Base-by-base conservation (phyloP, 2,797 vertebrate species). In the Pipistrellus nathusii region DNA sequence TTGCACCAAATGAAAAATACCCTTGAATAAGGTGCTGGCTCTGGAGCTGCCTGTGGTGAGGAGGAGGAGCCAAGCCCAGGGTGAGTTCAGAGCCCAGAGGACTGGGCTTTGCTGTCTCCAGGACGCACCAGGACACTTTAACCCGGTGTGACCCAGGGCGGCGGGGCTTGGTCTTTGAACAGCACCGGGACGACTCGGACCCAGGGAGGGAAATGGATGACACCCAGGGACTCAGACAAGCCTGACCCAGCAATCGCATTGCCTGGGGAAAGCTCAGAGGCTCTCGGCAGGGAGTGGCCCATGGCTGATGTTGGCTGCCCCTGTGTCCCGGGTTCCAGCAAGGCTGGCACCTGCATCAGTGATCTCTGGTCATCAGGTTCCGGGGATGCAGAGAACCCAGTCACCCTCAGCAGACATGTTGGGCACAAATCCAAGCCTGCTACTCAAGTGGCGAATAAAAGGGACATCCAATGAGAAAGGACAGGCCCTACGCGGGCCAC, bases 1-100 rank as follows among this genome's bases (percentile, higher is more conserved):
- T 93, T 93, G 66, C 13, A 46, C 72, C 62, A 57, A 66, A 57
- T 88, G 94, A 91, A 87, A 90, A 93, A 64, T 62, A 71, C 46
- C 35, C n/a, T 71, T 53, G 72, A 71, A 69, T 30, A 9, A 44
- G 53, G 27, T 44, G 32, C 21, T 78, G 27, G 53, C 23, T 1
- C 0, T 76, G 83, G 71, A 69, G 2, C 71, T 30, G 3, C 27
- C 23, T 15, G 41, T 55, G 21, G 12, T 23, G 27, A 53, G 53
- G 30, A 53, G 21, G 12, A 64, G 35, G 68, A 53, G 32, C 17
- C 17, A 35, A 30, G 2, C 5, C 4, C 4, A 8, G 13, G 27
- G 30, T 8, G 0, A 13, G 38, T 68, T 59, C 27, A 23, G 41
- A 78, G 11, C 8, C 35, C 21, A 53, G 53, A 44, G 48, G 10